Evolutionary conservation across 2,888 invertebrate genomes (phyloP), one percentile per base, ranked within the genome.

Genomic region (Camptogramma bilineatum): DNA sequence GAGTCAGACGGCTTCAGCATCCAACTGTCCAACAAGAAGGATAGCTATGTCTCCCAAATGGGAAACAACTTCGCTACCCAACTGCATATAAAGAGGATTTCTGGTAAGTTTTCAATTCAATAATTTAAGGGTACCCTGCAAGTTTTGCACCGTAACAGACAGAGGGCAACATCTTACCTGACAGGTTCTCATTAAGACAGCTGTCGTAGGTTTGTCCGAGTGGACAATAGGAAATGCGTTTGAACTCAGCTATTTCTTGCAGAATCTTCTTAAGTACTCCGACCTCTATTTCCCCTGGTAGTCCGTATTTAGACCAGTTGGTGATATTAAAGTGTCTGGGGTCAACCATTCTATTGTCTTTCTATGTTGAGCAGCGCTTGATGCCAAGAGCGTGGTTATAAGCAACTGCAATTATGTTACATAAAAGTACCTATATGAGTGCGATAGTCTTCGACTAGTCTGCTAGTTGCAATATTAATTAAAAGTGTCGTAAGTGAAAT

Each of bases 1-100:
- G 93, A 93, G 73, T 93, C 93, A 0, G 93, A 93, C 63, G 93
- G 93, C 55, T 93, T 93, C 78, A 93, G 93, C 78, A 86, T 93
- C 68, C 93, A 93, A 68, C 81, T 93, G 59, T 91, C 91, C 54
- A 91, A 87, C 76, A 93, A 93, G 75, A 93, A 93, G 64, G 93
- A 93, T 68, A 93, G 93, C 82, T 93, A 93, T 87, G 93, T 93
- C 44, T 93, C 93, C 7, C 93, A 93, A 73, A 93, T 93, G 93
- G 93, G 93, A 17, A 93, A 88, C 71, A 93, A 92, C 66, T 92
- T 93, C 68, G 91, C 93, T n/a, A 93, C 93, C 0, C 93, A 93
- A 78, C 76, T 93, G 42, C 93, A 93, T 70, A 93, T 93, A 52
- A 93, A 93, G 66, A 82, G 93, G 73, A 93, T 93, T 83, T 93